These are phyloP conservation scores for Steinernema khuongi DNA, from an alignment of 1,140 invertebrate genomes.

Conservation along the genomic window DNA sequence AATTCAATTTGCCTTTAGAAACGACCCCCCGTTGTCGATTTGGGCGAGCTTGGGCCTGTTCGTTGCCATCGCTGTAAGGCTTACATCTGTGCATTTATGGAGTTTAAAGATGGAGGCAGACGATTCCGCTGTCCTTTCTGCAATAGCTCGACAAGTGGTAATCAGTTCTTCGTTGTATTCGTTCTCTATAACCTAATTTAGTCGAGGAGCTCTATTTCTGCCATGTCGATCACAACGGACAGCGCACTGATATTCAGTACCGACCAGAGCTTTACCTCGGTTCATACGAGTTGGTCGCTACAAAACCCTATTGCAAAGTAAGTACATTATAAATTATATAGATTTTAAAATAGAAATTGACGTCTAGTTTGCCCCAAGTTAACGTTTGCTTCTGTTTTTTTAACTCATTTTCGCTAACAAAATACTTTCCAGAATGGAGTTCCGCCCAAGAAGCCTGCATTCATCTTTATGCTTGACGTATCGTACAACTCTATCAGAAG, in stretches of 20 bases:
- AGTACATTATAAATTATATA: no score
- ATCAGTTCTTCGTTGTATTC: no score
- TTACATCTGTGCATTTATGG: conserved; percentile 98
- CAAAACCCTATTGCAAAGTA: conserved; percentile 92
- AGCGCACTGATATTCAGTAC: conserved; percentile 83
- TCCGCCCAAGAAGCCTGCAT: conserved; percentile 83
- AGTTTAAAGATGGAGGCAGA: conserved; percentile 92
- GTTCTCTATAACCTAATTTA: conserved; percentile 60
- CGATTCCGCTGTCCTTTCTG: conserved; percentile 93
- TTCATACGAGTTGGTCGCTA: conserved; percentile 91
- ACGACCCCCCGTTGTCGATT: conserved; percentile 77
- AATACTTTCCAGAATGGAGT: conserved; percentile 85
- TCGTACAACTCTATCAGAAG: conserved; percentile 91
- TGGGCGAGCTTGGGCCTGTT: conserved; percentile 85
- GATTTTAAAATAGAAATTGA: no score
- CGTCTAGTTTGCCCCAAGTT: no score
- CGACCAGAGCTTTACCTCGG: conserved; percentile 89
- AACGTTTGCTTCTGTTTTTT: no score
- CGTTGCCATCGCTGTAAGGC: conserved; percentile 94
- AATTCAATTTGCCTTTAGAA: conserved; percentile 63
- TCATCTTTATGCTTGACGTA: conserved; percentile 94
- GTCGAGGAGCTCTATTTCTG: conserved; percentile 94
- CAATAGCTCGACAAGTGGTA: conserved; percentile 85
- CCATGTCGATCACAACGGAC: conserved; percentile 90
- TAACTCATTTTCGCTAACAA: no score